Evolutionary conservation across 2,888 invertebrate genomes (phyloP).

Genomic region (Cordilura impudica): DNA sequence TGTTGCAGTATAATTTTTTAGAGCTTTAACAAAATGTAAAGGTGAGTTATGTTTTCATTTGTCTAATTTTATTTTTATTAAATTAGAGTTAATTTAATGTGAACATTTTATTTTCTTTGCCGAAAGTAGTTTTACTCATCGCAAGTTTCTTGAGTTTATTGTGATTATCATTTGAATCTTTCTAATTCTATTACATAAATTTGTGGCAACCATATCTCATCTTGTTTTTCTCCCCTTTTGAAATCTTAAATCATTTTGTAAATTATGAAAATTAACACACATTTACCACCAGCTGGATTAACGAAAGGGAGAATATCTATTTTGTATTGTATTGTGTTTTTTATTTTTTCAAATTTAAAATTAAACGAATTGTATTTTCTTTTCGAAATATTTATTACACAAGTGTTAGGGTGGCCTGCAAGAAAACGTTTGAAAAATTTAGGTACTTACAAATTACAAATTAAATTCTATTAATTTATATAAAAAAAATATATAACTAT

Average conservation of each 20-base stretch:
- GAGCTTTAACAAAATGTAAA: neutral
- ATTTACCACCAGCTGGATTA: slow-evolving; percentile 18
- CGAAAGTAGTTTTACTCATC: neutral
- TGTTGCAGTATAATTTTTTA: slow-evolving; percentile 9
- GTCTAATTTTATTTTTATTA: no score
- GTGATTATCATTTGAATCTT: neutral
- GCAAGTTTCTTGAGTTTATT: neutral
- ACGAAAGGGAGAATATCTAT: neutral
- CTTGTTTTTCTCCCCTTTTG: slow-evolving; percentile 19
- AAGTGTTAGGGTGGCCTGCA: no score
- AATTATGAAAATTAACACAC: slow-evolving; percentile 42
- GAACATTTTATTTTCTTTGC: neutral
- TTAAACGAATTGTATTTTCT: neutral
- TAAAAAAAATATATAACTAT: no score
- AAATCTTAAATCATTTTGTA: slow-evolving; percentile 26
- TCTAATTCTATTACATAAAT: neutral
- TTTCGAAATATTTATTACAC: no score
- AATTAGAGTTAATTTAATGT: no score
- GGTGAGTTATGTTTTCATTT: slow-evolving; percentile 15
- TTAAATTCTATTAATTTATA: no score
- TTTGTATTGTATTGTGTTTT: neutral
- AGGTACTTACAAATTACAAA: no score
- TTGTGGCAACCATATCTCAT: neutral
- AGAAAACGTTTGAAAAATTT: no score
- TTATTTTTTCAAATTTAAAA: slow-evolving; percentile 12